phyloP scores from a whole-genome alignment of 2,888 invertebrate species.

The Agrochola macilenta region DNA sequence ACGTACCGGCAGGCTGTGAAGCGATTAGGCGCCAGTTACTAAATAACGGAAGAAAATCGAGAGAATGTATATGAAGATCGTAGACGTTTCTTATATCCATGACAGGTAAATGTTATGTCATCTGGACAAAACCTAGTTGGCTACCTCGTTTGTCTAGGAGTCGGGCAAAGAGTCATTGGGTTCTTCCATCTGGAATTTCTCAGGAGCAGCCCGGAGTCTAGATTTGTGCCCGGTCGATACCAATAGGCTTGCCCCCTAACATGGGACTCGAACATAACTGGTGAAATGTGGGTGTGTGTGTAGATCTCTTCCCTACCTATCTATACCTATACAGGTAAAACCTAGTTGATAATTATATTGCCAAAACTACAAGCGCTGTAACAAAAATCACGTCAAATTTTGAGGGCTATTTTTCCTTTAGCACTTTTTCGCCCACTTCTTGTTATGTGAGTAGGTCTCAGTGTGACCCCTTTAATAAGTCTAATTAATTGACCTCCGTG shows the following conservation, averaged over 20 bases:
- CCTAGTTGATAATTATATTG: too few species aligned
- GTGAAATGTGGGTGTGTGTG: too few species aligned
- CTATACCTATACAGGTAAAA: too few species aligned
- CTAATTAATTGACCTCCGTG: constrained; percentile 22
- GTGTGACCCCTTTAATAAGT: constrained; percentile 20
- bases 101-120: neutral
- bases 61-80: neutral
- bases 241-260: too few species aligned
- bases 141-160: too few species aligned
- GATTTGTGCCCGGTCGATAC: too few species aligned
- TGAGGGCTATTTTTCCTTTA: neutral
- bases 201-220: too few species aligned
- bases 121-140: neutral
- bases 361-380: too few species aligned
- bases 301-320: too few species aligned
- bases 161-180: too few species aligned
- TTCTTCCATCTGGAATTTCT: too few species aligned
- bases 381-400: neutral
- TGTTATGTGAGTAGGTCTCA: neutral
- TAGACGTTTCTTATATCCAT: neutral
- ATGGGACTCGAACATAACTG: too few species aligned
- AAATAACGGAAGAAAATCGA: constrained; percentile 27
- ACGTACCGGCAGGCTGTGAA: constrained; percentile 26
- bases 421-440: neutral
- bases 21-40: constrained; percentile 27